These are phyloP conservation scores for Ladona fulva DNA, from an alignment of 1,140 invertebrate genomes.

Conservation along the genomic window DNA sequence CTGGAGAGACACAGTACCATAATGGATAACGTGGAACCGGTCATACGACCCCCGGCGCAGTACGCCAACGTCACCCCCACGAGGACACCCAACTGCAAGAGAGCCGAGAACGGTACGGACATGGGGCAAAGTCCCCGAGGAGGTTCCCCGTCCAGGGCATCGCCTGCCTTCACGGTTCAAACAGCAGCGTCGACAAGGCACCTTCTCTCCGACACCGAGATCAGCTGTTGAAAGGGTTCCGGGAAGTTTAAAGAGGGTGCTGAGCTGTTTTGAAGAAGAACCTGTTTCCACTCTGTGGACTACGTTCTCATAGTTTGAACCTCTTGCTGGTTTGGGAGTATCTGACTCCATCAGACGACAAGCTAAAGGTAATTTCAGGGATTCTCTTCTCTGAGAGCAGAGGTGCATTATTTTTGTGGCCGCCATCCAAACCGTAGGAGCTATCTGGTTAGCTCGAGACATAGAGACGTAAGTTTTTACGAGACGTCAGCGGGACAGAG, in stretches of 20 bases:
- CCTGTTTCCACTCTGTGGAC: too few relatives aligned
- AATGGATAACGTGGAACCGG: neutral
- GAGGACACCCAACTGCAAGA: conserved; percentile 16
- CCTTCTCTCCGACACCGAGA: conserved; percentile 20
- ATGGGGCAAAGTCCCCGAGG: conserved; percentile 20
- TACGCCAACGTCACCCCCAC: conserved; percentile 26
- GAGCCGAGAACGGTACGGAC: conserved; percentile 23
- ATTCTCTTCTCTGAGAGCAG: too few relatives aligned
- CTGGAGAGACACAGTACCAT: conserved; percentile 25
- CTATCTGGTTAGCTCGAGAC: too few relatives aligned
- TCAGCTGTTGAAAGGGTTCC: conserved; percentile 18
- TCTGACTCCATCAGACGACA: too few relatives aligned
- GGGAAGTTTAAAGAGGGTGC: neutral
- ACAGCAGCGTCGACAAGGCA: neutral
- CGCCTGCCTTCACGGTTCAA: conserved; percentile 13
- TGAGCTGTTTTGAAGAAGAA: too few relatives aligned
- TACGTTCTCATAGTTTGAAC: too few relatives aligned
- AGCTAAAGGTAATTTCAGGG: too few relatives aligned
- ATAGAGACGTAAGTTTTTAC: too few relatives aligned
- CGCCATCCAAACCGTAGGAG: too few relatives aligned
- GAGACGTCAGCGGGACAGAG: too few relatives aligned
- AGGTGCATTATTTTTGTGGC: too few relatives aligned
- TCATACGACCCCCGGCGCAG: conserved; percentile 24
- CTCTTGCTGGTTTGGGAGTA: too few relatives aligned
- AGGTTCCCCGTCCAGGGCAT: neutral